These are phyloP conservation scores for Calcarius lapponicus DNA, from an alignment of 2,797 vertebrate species.

Conservation along the genomic window DNA sequence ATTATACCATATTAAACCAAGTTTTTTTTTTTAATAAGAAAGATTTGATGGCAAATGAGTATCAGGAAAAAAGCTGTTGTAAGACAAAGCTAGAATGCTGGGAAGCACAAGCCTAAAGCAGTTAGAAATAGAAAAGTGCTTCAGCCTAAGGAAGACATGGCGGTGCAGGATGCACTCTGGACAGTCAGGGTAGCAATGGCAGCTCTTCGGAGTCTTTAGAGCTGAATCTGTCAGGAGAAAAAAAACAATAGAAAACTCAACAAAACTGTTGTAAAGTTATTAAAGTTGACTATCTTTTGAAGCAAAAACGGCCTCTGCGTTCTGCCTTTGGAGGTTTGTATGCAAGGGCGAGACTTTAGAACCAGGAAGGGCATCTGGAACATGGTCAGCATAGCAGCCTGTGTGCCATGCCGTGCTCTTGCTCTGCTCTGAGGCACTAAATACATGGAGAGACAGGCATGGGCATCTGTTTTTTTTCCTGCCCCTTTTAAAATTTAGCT, in stretches of 20 bases:
- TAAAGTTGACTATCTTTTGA: not conserved
- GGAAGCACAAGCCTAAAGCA: not conserved
- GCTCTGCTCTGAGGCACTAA: not conserved
- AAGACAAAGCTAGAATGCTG: not conserved
- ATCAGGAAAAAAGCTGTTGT: not conserved
- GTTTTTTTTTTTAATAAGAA: not conserved
- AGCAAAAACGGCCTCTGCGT: not conserved
- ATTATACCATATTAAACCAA: not conserved
- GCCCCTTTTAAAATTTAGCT: not conserved
- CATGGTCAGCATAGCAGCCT: accelerated
- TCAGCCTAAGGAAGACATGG: not conserved
- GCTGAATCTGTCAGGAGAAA: not conserved
- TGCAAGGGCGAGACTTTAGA: not conserved
- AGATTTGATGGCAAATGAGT: not conserved
- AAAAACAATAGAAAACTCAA: not conserved
- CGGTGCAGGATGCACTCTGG: not conserved
- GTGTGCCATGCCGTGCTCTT: not conserved
- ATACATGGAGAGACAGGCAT: accelerated
- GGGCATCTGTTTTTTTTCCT: not conserved
- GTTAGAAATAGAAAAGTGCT: accelerated
- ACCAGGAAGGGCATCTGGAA: not conserved
- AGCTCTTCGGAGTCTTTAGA: not conserved
- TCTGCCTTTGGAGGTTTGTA: not conserved
- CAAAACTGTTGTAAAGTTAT: not conserved
- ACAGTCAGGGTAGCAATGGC: not conserved